Conservation (phyloP, 30 jellyfish, hydroid and myxozoan species). For the Aurelia aurita region DNA sequence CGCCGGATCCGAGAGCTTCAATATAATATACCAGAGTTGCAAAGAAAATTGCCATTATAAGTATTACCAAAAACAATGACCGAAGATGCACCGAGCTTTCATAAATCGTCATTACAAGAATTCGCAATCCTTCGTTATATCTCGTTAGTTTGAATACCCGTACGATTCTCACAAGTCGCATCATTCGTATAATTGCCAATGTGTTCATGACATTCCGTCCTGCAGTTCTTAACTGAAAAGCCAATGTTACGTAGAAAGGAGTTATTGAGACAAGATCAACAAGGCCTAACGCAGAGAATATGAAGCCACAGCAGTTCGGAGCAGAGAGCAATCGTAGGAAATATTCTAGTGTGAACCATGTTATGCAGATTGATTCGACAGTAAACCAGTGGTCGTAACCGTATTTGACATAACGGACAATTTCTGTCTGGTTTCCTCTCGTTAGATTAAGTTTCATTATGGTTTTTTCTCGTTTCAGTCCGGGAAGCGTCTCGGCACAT, state of each 20-base stretch:
- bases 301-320: slow-evolving; percentile 50
- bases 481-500: slow-evolving; percentile 85
- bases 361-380: slow-evolving; percentile 53
- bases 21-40: slow-evolving; percentile 77
- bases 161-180: slow-evolving; percentile 71
- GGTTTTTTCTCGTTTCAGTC: slow-evolving; percentile 18
- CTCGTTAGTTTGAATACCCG: slow-evolving; percentile 85
- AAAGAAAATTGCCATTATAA: slow-evolving; percentile 61
- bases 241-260: slow-evolving; percentile 54
- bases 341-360: slow-evolving; percentile 76
- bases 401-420: not conserved
- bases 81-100: slow-evolving; percentile 72
- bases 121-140: slow-evolving; percentile 77
- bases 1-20: slow-evolving; percentile 18
- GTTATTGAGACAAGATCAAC: slow-evolving; percentile 62
- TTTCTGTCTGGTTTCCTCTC: slow-evolving; percentile 12
- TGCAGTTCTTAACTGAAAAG: not conserved
- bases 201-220: slow-evolving; percentile 20
- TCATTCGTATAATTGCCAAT: slow-evolving; percentile 44
- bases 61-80: slow-evolving; percentile 56
- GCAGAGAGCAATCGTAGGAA: slow-evolving; percentile 53
- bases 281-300: slow-evolving; percentile 69
- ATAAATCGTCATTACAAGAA: slow-evolving; percentile 71
- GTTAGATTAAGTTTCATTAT: slow-evolving; percentile 8
- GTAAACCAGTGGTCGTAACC: slow-evolving; percentile 65